Evolutionary conservation across 2,797 vertebrate genomes (phyloP), one percentile per base, ranked within the genome.

Genomic region (Brotula barbata): DNA sequence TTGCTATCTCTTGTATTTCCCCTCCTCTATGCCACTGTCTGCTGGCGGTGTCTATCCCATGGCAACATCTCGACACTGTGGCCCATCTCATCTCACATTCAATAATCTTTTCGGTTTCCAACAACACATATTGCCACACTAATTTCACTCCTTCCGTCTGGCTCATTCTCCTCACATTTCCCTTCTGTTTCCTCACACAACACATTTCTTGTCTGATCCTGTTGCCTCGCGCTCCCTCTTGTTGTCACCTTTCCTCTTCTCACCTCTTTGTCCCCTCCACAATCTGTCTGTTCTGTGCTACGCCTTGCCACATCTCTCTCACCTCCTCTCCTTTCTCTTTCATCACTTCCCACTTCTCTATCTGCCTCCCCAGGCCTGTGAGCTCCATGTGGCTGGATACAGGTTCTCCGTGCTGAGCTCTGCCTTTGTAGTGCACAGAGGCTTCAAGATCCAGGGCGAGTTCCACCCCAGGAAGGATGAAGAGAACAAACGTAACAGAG

Each of bases 321-420:
- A 23, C 34, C 2, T 15, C 10, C 41, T 25, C 23, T 41, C 34
- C 16, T 15, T 14, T 48, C 37, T 54, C 21, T 48, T 25, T 48
- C 21, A 14, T 64, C 44, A 23, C 43, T 14, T 36, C 60, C 21
- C 63, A 40, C 37, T 4, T 7, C 8, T 36, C 14, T 2, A 25
- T 48, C 34, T 28, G 11, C 3, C 0, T 47, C 53, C 19, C 2
- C 78, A 97, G 95, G 92, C 94, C 23, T 96, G 95, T 14, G 94
- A 97, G 83, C 91, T 97, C 64, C 95, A 96, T 3, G 78, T 95
- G 55, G 93, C 94, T 0, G 94, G 95, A 2, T 96, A 92, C 83
- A 86, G 68, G 28, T 97, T 98, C 40, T 92, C 91, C 0, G 92
- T 97, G 72, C 89, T 97, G 76, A 95, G 91, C 45, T 92, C 94